A percentile compares a stretch with the other conserved stretches of the same genome.
phyloP scores from a whole-genome alignment of 2,797 vertebrate species.

The Rousettus madagascariensis region DNA sequence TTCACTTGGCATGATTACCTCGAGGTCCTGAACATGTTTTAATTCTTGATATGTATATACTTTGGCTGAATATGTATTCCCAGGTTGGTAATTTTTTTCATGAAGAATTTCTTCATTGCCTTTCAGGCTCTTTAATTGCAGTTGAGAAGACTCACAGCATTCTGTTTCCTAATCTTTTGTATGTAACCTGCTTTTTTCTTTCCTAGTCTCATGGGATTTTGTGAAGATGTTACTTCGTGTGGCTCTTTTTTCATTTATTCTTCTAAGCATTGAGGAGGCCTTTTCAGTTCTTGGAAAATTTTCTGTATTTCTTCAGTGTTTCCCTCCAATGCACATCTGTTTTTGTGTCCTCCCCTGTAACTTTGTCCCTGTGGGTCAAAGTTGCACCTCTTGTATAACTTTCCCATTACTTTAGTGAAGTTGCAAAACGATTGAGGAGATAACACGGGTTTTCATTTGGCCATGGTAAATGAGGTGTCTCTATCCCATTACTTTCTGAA shows the following conservation, averaged over 20 bases:
- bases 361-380: background rate
- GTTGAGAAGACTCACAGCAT: background rate
- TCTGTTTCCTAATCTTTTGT: background rate
- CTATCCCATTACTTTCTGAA: background rate
- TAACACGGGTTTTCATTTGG: background rate
- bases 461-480: background rate
- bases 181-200: background rate
- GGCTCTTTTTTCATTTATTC: background rate
- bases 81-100: background rate
- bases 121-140: background rate
- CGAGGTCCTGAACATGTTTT: background rate
- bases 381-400: background rate
- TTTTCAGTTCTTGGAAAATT: background rate
- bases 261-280: background rate
- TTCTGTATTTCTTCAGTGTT: background rate
- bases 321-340: background rate
- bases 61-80: background rate
- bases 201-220: background rate
- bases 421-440: background rate
- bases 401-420: background rate
- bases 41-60: background rate
- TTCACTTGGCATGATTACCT: too few relatives aligned
- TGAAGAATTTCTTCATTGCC: background rate
- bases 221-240: background rate
- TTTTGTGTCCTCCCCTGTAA: background rate